Percentiles rank a stretch among this genome's conserved stretches.
These are phyloP conservation scores for Eristalis tenax DNA, from an alignment of 2,888 invertebrate species.

Conservation along the genomic window DNA sequence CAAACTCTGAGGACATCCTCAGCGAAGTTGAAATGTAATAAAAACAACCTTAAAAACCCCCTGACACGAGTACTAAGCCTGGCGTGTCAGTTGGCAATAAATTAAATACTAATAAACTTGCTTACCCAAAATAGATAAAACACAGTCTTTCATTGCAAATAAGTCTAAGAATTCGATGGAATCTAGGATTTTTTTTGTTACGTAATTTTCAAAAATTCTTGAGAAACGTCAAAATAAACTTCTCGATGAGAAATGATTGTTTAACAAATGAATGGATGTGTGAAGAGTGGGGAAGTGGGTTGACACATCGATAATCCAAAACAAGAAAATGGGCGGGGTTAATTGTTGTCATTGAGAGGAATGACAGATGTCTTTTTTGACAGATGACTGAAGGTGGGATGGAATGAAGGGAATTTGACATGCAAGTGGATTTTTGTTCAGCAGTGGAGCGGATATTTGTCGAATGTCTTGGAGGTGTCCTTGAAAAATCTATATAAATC, in stretches of 20 bases:
- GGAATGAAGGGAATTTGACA: no score
- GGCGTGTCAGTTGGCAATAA: constrained; percentile 2
- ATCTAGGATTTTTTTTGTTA: background rate
- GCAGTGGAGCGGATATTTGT: no score
- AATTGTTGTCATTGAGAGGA: no score
- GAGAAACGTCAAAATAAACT: background rate
- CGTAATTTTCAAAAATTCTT: background rate
- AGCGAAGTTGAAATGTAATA: background rate
- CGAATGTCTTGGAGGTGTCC: no score
- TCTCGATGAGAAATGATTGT: background rate
- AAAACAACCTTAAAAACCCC: background rate
- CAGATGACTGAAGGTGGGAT: no score
- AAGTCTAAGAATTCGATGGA: background rate
- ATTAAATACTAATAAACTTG: background rate
- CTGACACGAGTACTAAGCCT: constrained; percentile 2
- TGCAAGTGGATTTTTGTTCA: no score
- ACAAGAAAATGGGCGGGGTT: no score
- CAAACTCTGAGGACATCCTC: background rate
- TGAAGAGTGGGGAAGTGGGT: no score
- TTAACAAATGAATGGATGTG: no score
- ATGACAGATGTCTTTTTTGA: no score
- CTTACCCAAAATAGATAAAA: background rate
- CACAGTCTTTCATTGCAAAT: background rate
- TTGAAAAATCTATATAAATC: no score
- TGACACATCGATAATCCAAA: no score